Evolutionary conservation across 2,888 invertebrate species (phyloP).

Genomic region (Baccha elongata): DNA sequence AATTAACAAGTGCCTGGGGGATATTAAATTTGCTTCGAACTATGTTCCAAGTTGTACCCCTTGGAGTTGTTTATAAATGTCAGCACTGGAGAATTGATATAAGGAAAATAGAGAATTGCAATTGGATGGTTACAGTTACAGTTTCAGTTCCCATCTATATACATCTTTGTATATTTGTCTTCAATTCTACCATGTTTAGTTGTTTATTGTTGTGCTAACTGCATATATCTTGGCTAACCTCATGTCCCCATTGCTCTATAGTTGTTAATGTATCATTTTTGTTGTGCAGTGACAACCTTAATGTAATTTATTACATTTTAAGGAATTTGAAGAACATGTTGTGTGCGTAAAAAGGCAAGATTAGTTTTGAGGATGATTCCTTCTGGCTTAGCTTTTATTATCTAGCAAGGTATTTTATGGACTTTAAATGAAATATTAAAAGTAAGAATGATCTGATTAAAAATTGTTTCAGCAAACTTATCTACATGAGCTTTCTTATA

Average conservation of each 20-base stretch:
- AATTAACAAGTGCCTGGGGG: constrained; percentile 72
- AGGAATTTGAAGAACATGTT: constrained; percentile 41
- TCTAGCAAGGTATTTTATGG: background rate
- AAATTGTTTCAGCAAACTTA: too few species aligned
- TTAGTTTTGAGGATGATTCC: constrained; percentile 43
- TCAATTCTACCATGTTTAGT: constrained; percentile 54
- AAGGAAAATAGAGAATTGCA: constrained; percentile 36
- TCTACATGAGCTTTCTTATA: too few species aligned
- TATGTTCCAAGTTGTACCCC: constrained; percentile 67
- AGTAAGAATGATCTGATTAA: too few species aligned
- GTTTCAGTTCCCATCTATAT: too few species aligned
- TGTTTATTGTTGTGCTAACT: constrained; percentile 68
- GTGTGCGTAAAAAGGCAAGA: constrained; percentile 28
- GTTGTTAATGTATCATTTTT: constrained; percentile 65
- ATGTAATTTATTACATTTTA: constrained; percentile 64
- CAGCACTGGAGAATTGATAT: background rate
- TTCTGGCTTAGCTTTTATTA: constrained; percentile 44
- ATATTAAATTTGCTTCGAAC: constrained; percentile 73
- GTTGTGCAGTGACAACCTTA: constrained; percentile 43
- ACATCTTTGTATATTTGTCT: constrained; percentile 42
- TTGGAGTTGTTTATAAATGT: constrained; percentile 32
- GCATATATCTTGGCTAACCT: constrained; percentile 68
- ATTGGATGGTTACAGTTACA: constrained; percentile 1
- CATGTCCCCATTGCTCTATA: constrained; percentile 50
- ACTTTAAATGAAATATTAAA: background rate